Conservation (phyloP, 2,113 vertebrate genomes). For the Trochalopteron elliotii region DNA sequence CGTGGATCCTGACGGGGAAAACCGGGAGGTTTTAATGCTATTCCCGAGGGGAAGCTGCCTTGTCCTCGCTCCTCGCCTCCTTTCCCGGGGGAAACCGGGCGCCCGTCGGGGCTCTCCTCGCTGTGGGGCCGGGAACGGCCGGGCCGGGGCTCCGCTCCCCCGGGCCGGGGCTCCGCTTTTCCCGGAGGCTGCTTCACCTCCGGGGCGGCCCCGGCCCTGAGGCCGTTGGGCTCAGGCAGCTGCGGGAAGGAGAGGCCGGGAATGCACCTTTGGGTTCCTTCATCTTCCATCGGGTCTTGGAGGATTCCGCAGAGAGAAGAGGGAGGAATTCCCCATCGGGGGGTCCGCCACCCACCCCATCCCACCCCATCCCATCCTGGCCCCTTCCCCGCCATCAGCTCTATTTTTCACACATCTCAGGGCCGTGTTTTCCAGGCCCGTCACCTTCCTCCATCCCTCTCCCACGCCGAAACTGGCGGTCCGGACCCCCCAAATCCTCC, state of each 20-base stretch:
- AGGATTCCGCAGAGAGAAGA: neutral
- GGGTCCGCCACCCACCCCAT: accelerated
- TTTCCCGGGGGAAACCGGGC: neutral
- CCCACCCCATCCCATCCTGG: neutral
- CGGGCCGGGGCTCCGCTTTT: neutral
- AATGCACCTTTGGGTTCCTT: neutral
- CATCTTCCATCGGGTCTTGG: neutral
- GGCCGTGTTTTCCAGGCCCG: neutral
- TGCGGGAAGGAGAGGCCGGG: neutral
- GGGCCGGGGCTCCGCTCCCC: neutral
- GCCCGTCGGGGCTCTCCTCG: neutral
- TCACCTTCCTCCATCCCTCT: neutral
- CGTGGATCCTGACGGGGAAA: no score
- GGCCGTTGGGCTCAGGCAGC: neutral
- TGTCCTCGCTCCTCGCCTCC: neutral
- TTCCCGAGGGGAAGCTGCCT: neutral
- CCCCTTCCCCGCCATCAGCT: neutral
- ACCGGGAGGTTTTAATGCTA: accelerated
- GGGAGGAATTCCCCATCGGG: neutral
- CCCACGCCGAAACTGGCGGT: accelerated
- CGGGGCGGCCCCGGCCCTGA: neutral
- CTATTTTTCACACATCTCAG: neutral
- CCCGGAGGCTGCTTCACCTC: neutral
- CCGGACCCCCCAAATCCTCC: neutral
- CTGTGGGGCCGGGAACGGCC: neutral